Percentiles rank a stretch among this genome's conserved stretches.
Conservation (phyloP, 2,797 vertebrate genomes). For the Gymnopithys bicolor region DNA sequence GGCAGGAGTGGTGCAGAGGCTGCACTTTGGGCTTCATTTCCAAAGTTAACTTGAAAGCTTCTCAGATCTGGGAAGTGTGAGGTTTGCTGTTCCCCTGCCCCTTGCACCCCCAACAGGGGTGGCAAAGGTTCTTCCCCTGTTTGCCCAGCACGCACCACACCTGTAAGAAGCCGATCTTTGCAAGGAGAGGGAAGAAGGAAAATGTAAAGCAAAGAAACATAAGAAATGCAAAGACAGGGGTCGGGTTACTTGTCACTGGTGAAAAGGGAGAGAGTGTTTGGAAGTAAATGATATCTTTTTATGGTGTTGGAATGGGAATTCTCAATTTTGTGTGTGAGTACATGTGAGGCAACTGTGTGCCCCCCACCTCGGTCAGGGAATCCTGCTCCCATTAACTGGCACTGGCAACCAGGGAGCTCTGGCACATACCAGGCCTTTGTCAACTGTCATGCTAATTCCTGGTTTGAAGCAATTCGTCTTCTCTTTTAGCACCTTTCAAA, state of each 20-base stretch:
- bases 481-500: constrained; percentile 55
- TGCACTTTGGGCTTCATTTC: accelerated
- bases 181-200: not conserved
- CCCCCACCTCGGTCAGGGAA: not conserved
- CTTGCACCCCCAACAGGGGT: not conserved
- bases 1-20: not conserved
- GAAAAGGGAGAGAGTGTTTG: not conserved
- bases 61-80: not conserved
- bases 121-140: constrained; percentile 12
- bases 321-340: not conserved
- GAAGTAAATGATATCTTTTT: not conserved
- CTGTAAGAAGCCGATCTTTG: not conserved
- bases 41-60: not conserved
- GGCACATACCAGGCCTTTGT: not conserved
- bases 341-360: not conserved
- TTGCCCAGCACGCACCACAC: not conserved
- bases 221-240: not conserved
- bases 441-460: constrained; percentile 60
- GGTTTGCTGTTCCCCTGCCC: not conserved
- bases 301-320: not conserved
- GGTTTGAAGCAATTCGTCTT: not conserved
- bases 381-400: not conserved
- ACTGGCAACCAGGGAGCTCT: not conserved
- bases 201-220: constrained; percentile 9
- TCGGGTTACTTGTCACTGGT: not conserved